phyloP scores from a whole-genome alignment of 2,888 invertebrate species.

The Eristalis pertinax region DNA sequence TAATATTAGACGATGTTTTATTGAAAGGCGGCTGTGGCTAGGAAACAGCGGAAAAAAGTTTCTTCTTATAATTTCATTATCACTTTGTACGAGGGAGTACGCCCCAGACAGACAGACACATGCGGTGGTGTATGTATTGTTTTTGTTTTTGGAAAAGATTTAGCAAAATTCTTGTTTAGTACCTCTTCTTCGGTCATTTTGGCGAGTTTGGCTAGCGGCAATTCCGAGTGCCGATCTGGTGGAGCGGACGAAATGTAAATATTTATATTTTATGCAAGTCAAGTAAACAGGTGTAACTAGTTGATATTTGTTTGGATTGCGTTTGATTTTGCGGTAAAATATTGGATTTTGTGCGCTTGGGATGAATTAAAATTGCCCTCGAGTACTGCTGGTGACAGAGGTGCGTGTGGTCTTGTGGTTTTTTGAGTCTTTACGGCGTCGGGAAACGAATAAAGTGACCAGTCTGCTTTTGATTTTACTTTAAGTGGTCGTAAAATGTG shows the following conservation, averaged over 20 bases:
- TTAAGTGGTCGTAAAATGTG: not conserved
- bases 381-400: not conserved
- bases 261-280: constrained; percentile 13
- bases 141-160: constrained; percentile 18
- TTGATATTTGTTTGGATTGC: constrained; percentile 19
- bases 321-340: not conserved
- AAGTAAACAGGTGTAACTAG: not conserved
- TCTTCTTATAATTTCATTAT: not conserved
- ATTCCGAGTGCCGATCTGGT: constrained; percentile 18
- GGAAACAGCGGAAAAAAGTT: not conserved
- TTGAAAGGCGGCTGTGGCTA: not conserved
- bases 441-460: not conserved
- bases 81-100: not conserved
- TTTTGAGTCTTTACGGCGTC: not conserved
- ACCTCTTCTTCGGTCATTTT: constrained; percentile 33
- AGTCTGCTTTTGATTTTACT: not conserved
- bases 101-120: not conserved
- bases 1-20: constrained; percentile 53
- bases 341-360: not conserved
- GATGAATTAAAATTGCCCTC: not conserved
- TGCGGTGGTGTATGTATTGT: not conserved
- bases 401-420: not conserved
- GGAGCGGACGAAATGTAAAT: constrained; percentile 46
- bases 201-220: constrained; percentile 30
- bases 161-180: constrained; percentile 34